phyloP scores from a whole-genome alignment of 2,888 invertebrate species.

The Gasteruption jaculator region DNA sequence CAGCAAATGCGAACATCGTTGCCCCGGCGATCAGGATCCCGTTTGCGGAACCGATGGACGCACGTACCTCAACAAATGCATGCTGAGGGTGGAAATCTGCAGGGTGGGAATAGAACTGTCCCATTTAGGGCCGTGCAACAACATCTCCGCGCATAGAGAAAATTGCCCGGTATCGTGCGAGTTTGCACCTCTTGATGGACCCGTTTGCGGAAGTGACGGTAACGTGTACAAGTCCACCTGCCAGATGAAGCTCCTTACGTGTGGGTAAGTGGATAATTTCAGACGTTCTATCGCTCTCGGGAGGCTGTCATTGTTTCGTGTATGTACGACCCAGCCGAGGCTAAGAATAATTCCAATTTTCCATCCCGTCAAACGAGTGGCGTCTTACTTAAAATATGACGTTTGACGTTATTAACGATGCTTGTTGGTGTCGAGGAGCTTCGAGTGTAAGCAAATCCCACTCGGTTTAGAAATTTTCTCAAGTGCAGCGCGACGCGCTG shows the following conservation, averaged over 20 bases:
- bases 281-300: background rate
- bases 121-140: constrained; percentile 63
- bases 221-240: constrained; percentile 92
- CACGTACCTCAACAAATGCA: constrained; percentile 79
- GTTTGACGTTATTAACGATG: too few species aligned
- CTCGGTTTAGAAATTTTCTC: too few species aligned
- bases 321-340: too few species aligned
- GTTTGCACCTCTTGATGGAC: constrained; percentile 81
- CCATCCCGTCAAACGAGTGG: too few species aligned
- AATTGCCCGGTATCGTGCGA: constrained; percentile 87
- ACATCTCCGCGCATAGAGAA: constrained; percentile 77
- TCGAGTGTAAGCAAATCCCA: too few species aligned
- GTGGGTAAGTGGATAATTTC: constrained; percentile 61
- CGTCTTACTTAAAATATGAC: too few species aligned
- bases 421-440: too few species aligned
- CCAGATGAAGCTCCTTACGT: constrained; percentile 86
- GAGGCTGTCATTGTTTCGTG: too few species aligned
- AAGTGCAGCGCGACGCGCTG: too few species aligned
- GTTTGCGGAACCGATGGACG: constrained; percentile 86
- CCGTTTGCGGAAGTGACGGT: constrained; percentile 88
- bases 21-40: constrained; percentile 78
- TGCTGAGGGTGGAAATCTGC: constrained; percentile 49
- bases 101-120: constrained; percentile 62
- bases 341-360: too few species aligned
- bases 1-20: constrained; percentile 62